These are phyloP conservation scores for Bathybates hornii DNA, from an alignment of 2,113 vertebrate genomes.

Conservation along the genomic window DNA sequence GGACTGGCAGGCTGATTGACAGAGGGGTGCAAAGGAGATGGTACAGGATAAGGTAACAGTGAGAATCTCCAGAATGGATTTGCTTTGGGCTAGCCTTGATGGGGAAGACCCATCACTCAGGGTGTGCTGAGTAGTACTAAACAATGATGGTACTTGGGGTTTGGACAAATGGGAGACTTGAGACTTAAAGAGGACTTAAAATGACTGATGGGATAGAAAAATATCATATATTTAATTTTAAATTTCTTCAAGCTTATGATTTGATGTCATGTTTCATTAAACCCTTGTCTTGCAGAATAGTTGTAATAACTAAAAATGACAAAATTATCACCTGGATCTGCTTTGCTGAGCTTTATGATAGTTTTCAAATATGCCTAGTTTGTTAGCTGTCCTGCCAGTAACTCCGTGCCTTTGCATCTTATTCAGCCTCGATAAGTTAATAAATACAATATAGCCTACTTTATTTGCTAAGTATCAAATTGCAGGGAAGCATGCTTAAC, in stretches of 20 bases:
- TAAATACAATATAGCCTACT: background rate
- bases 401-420: background rate
- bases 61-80: constrained; percentile 30
- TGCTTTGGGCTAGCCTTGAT: background rate
- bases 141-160: background rate
- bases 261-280: background rate
- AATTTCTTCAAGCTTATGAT: background rate
- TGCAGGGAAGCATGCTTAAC: background rate
- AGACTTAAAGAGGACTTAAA: background rate
- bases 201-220: background rate
- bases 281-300: background rate
- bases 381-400: background rate
- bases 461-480: background rate
- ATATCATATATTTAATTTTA: background rate
- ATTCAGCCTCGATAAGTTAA: background rate
- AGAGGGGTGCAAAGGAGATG: constrained; percentile 23
- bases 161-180: background rate
- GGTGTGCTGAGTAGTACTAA: background rate
- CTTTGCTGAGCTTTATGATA: background rate
- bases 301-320: background rate
- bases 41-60: constrained; percentile 44
- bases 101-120: constrained; percentile 12
- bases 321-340: background rate
- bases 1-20: constrained; percentile 44
- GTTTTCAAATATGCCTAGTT: background rate